These are phyloP conservation scores for Psilopogon haemacephalus DNA, from an alignment of 2,113 vertebrate genomes.

Conservation along the genomic window DNA sequence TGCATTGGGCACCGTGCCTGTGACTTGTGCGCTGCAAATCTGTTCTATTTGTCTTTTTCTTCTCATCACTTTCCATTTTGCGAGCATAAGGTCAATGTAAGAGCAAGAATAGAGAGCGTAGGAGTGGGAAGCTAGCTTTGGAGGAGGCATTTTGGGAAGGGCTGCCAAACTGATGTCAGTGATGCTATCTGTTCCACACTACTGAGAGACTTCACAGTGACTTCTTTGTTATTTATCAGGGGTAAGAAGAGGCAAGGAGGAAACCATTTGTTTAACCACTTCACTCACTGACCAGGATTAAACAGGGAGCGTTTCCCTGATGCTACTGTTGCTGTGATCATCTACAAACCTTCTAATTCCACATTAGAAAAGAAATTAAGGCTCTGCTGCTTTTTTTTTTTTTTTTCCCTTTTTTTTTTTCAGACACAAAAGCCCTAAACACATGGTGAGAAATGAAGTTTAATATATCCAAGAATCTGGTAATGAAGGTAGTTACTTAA, in stretches of 20 bases:
- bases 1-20: constrained; percentile 47
- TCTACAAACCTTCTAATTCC: neutral
- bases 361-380: neutral
- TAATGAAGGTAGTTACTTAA: neutral
- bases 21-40: constrained; percentile 46
- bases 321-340: neutral
- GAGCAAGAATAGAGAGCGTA: constrained; percentile 58
- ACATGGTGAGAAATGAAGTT: neutral
- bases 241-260: neutral
- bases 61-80: constrained; percentile 64
- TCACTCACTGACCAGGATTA: neutral
- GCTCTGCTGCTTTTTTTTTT: neutral
- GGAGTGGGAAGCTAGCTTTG: constrained; percentile 58
- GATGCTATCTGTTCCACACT: constrained; percentile 40
- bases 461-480: neutral
- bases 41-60: constrained; percentile 58
- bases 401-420: no score
- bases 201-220: constrained; percentile 24
- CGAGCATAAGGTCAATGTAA: constrained; percentile 61
- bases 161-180: constrained; percentile 53
- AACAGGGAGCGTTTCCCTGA: neutral
- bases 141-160: constrained; percentile 58
- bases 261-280: constrained; percentile 30
- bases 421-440: neutral
- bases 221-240: constrained; percentile 44